Base-by-base conservation (phyloP, 2,888 invertebrate genomes). In the Doris montereyensis region DNA sequence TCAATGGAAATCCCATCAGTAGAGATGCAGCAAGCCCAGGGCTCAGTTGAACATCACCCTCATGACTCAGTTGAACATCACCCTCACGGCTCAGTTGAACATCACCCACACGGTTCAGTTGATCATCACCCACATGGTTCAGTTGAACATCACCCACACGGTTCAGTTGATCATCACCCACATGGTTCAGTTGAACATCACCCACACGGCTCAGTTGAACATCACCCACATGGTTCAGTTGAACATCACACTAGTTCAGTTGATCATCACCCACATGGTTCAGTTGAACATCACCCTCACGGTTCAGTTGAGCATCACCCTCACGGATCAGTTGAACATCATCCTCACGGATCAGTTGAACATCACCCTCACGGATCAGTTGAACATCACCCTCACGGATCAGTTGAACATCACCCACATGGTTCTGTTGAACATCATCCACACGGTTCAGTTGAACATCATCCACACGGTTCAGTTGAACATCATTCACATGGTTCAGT, bases 21-120 rank as follows among this genome's bases (percentile, higher is more conserved):
- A 32, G 79, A 79, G 26, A 75, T 71, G 75, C 79, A 79, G 58
- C 79, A 79, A 10, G 30, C 79, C 8, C 28, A 67, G 26, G 79
- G 73, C 32, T 79, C 79, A 58, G 78, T 74, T 32, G 78, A 78
- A 62, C 58, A 68, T 28, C 58, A 41, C 41, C 68, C 35, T 57
- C 78, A 62, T 41, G 72, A 41, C 26, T 72, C 78, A 41, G 78
- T 72, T 3, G 72, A 78, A 21, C 26, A 30, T 28, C 68, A 79
- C 24, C 58, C 79, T n/a, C 72, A 65, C 13, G 72, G 73, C 1
- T 78, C 78, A n/a, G n/a, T n/a, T n/a, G n/a, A n/a, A n/a, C 78
- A 78, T 30, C 78, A 78, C 8, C 35, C 78, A 3, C 24, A 67
- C 10, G 78, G 72, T 32, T 78, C 78, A 67, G 78, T 72, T 26